These are phyloP conservation scores for Sisyra nigra DNA, from an alignment of 2,888 invertebrate genomes.

Conservation along the genomic window DNA sequence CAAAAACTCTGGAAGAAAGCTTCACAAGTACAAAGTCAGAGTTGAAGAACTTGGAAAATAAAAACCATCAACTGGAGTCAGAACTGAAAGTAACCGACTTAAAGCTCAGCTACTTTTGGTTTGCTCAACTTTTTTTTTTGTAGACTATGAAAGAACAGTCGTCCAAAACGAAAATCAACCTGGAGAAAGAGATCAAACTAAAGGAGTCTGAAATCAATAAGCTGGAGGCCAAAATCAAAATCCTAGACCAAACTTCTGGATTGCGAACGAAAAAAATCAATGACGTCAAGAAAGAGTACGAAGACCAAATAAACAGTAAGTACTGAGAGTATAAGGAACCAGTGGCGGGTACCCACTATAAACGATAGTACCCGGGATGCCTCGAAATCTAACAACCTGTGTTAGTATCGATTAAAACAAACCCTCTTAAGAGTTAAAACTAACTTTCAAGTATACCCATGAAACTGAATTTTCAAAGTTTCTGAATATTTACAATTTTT, in stretches of 20 bases:
- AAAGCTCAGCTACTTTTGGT: slow-evolving; percentile 28
- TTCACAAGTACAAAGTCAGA: slow-evolving; percentile 47
- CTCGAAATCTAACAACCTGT: too few relatives aligned
- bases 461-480: too few relatives aligned
- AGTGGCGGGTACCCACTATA: background rate
- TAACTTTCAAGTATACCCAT: too few relatives aligned
- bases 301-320: slow-evolving; percentile 52
- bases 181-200: slow-evolving; percentile 60
- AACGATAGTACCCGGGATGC: background rate
- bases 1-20: slow-evolving; percentile 26
- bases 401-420: too few relatives aligned
- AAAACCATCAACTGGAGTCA: slow-evolving; percentile 40
- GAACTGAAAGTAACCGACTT: slow-evolving; percentile 46
- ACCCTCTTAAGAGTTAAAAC: too few relatives aligned
- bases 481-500: too few relatives aligned
- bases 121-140: background rate
- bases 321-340: slow-evolving; percentile 15
- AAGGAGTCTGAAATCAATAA: slow-evolving; percentile 63
- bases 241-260: slow-evolving; percentile 42
- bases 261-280: slow-evolving; percentile 41
- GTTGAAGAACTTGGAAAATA: slow-evolving; percentile 45
- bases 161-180: slow-evolving; percentile 35
- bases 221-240: slow-evolving; percentile 55
- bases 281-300: slow-evolving; percentile 47
- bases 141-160: background rate